Evolutionary conservation across 2,888 invertebrate genomes (phyloP), one percentile per base, ranked within the genome.

Genomic region (Gibbula magus): DNA sequence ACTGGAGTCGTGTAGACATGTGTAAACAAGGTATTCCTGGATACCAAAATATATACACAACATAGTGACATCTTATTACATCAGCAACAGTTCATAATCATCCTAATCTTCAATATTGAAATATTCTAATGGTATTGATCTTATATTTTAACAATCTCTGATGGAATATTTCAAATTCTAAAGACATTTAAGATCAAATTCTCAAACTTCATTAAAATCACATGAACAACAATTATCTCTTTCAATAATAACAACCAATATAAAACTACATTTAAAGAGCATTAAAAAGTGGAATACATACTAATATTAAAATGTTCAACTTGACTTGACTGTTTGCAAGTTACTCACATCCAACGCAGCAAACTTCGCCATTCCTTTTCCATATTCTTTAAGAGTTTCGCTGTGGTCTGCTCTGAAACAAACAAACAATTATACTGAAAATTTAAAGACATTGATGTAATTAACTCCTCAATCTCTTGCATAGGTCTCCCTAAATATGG

Each of bases 1-100:
- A 82, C 95, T 95, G 0, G 96, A 95, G 93, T 97, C 97, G 91
- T 96, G 95, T 22, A 96, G 92, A 18, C 95, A 95, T 51, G 94
- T 89, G 86, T 94, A 94, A 10, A 93, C 92, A 5, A 94, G 92
- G 83, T 93, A 93, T 77, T 94, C 94, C 94, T 94, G 88, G 54
- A 91, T 90, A 18, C 4, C 20, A 70, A 32, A 66, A 10, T n/a
- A n/a, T n/a, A n/a, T n/a, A n/a, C n/a, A n/a, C n/a, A n/a, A n/a
- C n/a, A n/a, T n/a, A n/a, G n/a, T n/a, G n/a, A n/a, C n/a, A n/a
- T n/a, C n/a, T n/a, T n/a, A n/a, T n/a, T n/a, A n/a, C n/a, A n/a
- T n/a, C n/a, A n/a, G n/a, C n/a, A n/a, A n/a, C n/a, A n/a, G n/a
- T n/a, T n/a, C n/a, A n/a, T n/a, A n/a, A n/a, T n/a, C n/a, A n/a